These are phyloP conservation scores for Lacerta viridis DNA, from an alignment of 2,797 vertebrate genomes.

Conservation along the genomic window DNA sequence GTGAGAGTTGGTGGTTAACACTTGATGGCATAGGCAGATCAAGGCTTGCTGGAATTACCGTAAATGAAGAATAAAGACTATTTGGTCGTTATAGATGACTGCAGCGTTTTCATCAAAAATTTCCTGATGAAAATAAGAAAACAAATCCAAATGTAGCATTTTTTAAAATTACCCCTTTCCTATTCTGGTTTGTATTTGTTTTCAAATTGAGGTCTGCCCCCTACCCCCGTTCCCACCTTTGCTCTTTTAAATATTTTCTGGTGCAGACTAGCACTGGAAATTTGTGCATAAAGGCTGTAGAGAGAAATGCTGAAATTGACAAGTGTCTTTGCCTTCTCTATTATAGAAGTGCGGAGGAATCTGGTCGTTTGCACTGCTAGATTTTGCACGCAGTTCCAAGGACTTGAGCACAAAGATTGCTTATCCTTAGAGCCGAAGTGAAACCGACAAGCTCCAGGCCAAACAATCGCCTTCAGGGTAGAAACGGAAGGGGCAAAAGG, in stretches of 20 bases:
- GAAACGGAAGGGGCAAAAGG: background rate
- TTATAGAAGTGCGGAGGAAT: background rate
- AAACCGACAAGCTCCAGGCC: background rate
- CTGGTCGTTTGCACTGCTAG: background rate
- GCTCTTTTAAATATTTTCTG: background rate
- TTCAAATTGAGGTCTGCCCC: too few relatives aligned
- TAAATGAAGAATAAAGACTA: background rate
- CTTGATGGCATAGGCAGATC: background rate
- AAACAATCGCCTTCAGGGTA: background rate
- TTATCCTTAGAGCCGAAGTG: background rate
- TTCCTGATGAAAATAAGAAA: background rate
- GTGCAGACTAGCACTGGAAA: background rate
- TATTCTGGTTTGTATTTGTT: too few relatives aligned
- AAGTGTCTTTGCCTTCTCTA: background rate
- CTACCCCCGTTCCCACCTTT: too few relatives aligned
- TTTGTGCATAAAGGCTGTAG: background rate
- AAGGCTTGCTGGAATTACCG: background rate
- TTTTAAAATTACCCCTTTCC: background rate
- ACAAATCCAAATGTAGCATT: background rate
- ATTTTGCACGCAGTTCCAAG: background rate
- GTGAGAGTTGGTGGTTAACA: background rate
- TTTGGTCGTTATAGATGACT: background rate
- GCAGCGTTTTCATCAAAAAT: background rate
- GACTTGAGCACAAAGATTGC: background rate
- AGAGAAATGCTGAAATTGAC: background rate